Base-by-base conservation (phyloP, 92 coral and sea anemone species). In the Palythoa caribaeorum region DNA sequence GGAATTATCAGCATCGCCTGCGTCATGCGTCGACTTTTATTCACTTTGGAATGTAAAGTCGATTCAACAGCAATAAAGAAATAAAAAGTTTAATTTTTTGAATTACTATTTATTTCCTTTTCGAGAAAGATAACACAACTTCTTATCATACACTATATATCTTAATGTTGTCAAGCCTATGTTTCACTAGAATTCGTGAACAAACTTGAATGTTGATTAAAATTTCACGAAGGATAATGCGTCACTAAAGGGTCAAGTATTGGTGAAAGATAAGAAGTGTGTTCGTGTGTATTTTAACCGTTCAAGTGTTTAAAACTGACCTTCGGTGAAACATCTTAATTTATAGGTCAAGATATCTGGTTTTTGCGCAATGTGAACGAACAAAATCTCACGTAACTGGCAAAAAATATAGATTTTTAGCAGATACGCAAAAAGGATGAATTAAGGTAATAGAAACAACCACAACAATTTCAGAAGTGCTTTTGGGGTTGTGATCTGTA, bases 221-320 rank as follows among this genome's bases (percentile, higher is more conserved):
- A 69, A 28, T 39, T 80, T 62, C 74, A 38, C 35, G 59, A 80
- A 38, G 38, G 53, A 28, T 39, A 38, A 10, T 39, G 38, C 69
- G 85, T 38, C 40, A 19, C 37, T 13, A 39, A 76, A 35, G 83
- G 83, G 83, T 77, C 69, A 81, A 66, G 86, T 47, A 68, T 47
- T 65, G 55, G 74, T 81, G 76, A 81, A n/a, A 81, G 86, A 81
- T 81, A 48, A 47, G 66, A 48, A 66, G 85, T 19, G 63, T 63
- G 72, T 47, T 63, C 38, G 85, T 36, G 17, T 80, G 85, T n/a
- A 70, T 62, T 38, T 40, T 13, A 81, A 81, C 19, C 70, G 35
- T 68, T 81, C 75, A 65, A 77, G 86, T 81, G 86, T 63, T 81
- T 66, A 20, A 81, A 81, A 81, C 66, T 81, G 86, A 66, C 86